Evolutionary conservation across 2,113 vertebrate species (phyloP), one percentile per base, ranked within the genome.

Genomic region (Sinocyclocheilus rhinocerous): DNA sequence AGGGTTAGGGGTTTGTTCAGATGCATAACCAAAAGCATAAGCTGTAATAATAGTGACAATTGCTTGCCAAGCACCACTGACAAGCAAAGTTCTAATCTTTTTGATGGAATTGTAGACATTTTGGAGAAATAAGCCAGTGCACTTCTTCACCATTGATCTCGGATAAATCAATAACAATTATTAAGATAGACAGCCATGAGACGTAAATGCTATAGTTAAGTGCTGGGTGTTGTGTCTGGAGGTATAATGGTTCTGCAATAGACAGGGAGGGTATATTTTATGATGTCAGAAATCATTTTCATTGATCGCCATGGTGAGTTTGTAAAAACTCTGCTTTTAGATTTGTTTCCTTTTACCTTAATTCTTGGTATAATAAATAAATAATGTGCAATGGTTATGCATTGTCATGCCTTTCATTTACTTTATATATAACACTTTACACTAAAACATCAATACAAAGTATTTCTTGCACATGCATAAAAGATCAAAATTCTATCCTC

Each of bases 151-250:
- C 39, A 75, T 67, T 72, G 50, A 85, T 77, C 50, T 50, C 2
- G 13, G 73, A 61, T 73, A 26, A 88, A 88, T 83, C 73, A 88
- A 86, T 88, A 78, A 9, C 9, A 50, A n/a, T 85, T 82, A 50
- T 81, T 36, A 24, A 36, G 57, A 83, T 52, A 83, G 36, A 81
- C 70, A 69, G 45, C 48, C 63, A 50, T 2, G 12, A 67, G 22
- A 4, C 39, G 80, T 81, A 76, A 18, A 81, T 87, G 55, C 69
- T 81, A 16, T 48, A 76, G 76, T 75, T 81, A 81, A 88, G 77
- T 81, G 78, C 42, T 82, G 42, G 20, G 29, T 22, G 61, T 13
- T 82, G 52, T 85, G 78, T 83, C 87, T 82, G 26, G 26, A 85
- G 61, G 63, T 59, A 26, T 50, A 65, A 88, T 57, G 78, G 45